phyloP scores from a whole-genome alignment of 2,113 vertebrate species.

The Semnornis frantzii region DNA sequence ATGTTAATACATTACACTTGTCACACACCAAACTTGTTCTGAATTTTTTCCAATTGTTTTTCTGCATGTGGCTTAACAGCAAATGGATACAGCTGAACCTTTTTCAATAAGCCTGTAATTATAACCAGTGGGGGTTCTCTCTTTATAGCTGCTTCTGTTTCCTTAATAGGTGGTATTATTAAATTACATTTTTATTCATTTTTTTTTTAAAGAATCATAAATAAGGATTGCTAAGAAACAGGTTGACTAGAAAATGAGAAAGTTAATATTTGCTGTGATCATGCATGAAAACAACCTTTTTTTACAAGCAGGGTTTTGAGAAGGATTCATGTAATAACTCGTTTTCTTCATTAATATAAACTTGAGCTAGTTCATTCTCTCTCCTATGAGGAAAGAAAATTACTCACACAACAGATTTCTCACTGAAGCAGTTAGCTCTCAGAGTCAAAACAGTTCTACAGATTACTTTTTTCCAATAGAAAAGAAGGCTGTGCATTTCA shows the following conservation, averaged over 20 bases:
- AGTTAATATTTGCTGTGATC: not conserved
- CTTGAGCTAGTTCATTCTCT: not conserved
- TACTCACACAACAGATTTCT: not conserved
- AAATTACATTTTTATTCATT: constrained; percentile 1
- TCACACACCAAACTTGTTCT: not conserved
- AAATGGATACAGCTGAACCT: not conserved
- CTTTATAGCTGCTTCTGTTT: constrained; percentile 1
- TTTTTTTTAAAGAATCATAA: constrained; percentile 23
- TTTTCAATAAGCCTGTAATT: constrained; percentile 3
- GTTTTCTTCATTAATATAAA: not conserved
- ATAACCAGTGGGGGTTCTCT: constrained; percentile 27
- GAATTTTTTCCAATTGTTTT: not conserved
- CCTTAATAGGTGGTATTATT: constrained; percentile 24
- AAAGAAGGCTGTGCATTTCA: not conserved
- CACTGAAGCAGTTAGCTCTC: not conserved
- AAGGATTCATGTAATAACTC: not conserved
- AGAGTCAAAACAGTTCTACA: not conserved
- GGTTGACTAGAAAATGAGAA: not conserved
- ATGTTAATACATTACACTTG: not conserved
- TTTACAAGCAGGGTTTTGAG: not conserved
- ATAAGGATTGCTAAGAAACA: constrained; percentile 8
- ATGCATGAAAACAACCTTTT: not conserved
- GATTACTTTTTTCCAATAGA: not conserved
- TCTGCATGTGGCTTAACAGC: not conserved
- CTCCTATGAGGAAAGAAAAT: not conserved